A percentile compares a stretch with the other conserved stretches of the same genome.
Conservation (phyloP, 2,797 vertebrate species). For the Danio tinwini region DNA sequence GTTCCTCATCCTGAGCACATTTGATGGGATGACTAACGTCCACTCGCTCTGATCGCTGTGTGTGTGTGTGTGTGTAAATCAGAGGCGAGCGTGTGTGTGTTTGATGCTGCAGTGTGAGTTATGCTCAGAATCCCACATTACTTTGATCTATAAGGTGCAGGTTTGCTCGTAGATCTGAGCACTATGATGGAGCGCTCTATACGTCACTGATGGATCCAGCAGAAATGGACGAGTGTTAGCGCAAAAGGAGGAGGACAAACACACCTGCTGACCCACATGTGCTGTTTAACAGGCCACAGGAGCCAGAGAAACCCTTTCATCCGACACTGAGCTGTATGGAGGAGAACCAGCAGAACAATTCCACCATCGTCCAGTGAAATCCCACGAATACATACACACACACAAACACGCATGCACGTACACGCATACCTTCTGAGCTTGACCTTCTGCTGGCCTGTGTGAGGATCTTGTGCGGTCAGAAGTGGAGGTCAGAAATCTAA, state of each 20-base stretch:
- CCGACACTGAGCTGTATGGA: background rate
- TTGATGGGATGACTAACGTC: background rate
- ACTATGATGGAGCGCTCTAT: slow-evolving; percentile 39
- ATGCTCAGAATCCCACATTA: slow-evolving; percentile 19
- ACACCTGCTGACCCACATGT: slow-evolving; percentile 50
- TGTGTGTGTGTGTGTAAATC: slow-evolving; percentile 3
- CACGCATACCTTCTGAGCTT: too few relatives aligned
- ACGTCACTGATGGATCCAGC: slow-evolving; percentile 21
- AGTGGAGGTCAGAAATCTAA: too few relatives aligned
- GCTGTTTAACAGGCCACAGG: slow-evolving; percentile 46
- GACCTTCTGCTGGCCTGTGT: too few relatives aligned
- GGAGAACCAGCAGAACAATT: background rate
- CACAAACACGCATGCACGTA: too few relatives aligned
- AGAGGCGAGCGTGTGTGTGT: slow-evolving; percentile 15
- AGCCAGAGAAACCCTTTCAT: slow-evolving; percentile 14
- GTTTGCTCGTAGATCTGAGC: slow-evolving; percentile 29
- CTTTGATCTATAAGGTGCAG: slow-evolving; percentile 49
- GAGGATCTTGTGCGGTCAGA: too few relatives aligned
- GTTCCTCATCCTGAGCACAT: slow-evolving; percentile 29
- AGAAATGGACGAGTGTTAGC: slow-evolving; percentile 16
- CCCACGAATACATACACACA: too few relatives aligned
- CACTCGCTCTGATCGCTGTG: background rate
- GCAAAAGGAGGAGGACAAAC: slow-evolving; percentile 11
- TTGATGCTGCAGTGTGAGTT: slow-evolving; percentile 38
- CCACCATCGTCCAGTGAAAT: slow-evolving; percentile 22